phyloP scores from a whole-genome alignment of 2,113 vertebrate genomes.

The Megaceryle maxima region DNA sequence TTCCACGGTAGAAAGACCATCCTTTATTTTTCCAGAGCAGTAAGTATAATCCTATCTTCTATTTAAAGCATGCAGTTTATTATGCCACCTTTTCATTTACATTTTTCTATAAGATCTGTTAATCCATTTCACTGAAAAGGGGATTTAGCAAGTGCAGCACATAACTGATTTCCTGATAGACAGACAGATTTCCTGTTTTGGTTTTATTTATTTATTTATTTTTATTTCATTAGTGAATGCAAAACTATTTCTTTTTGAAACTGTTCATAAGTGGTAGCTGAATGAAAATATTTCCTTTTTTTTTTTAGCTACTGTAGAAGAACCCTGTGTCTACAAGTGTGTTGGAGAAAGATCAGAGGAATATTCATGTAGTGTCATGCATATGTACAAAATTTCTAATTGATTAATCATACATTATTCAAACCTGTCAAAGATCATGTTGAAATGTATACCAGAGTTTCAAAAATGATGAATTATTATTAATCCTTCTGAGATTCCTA shows the following conservation, averaged over 20 bases:
- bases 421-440: conserved; percentile 28
- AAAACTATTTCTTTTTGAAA: background rate
- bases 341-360: conserved; percentile 55
- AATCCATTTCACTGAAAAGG: conserved; percentile 29
- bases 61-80: background rate
- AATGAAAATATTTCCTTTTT: background rate
- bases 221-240: background rate
- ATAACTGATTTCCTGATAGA: conserved; percentile 6
- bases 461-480: conserved; percentile 29
- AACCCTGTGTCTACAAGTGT: conserved; percentile 3
- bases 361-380: conserved; percentile 27
- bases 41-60: background rate
- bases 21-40: background rate
- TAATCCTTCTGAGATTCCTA: background rate
- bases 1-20: background rate
- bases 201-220: background rate
- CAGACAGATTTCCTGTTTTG: background rate
- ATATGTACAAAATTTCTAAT: conserved; percentile 46
- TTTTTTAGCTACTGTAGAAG: background rate
- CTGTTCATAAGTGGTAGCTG: background rate
- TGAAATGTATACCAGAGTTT: background rate
- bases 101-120: conserved; percentile 9
- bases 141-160: conserved; percentile 8
- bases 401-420: conserved; percentile 29
- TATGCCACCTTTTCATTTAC: background rate